Conservation (phyloP, 2,888 invertebrate genomes). For the Agriopis leucophaearia region DNA sequence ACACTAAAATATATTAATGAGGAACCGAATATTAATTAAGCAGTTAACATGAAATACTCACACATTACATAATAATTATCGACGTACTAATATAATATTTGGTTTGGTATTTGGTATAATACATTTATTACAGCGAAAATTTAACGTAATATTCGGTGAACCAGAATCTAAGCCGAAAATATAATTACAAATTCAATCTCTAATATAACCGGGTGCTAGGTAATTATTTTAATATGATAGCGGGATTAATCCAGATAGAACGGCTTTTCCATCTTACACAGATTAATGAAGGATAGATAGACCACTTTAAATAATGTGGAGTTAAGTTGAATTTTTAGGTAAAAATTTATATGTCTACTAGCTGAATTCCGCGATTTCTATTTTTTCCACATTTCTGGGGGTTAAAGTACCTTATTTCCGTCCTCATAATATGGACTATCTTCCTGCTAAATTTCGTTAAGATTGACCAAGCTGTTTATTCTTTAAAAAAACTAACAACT, state of each 20-base stretch:
- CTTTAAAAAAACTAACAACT: too few species aligned
- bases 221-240: constrained; percentile 34
- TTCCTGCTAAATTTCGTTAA: too few species aligned
- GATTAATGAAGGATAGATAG: neutral
- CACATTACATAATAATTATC: constrained; percentile 5
- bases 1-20: neutral
- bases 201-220: constrained; percentile 6
- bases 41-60: constrained; percentile 1
- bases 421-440: too few species aligned
- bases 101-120: neutral
- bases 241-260: constrained; percentile 22
- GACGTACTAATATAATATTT: neutral
- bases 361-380: too few species aligned
- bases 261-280: constrained; percentile 3
- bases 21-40: neutral
- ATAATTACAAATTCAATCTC: constrained; percentile 14
- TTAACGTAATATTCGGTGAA: constrained; percentile 13
- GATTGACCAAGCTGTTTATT: too few species aligned
- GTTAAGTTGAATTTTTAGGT: too few species aligned
- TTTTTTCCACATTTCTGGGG: too few species aligned
- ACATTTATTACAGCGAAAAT: constrained; percentile 3
- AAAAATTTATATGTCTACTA: too few species aligned
- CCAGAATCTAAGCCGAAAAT: constrained; percentile 15
- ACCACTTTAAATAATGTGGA: neutral
- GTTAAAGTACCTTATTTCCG: too few species aligned